These are phyloP conservation scores for Drosophila equinoxialis DNA, from an alignment of 1,140 invertebrate species.

Conservation along the genomic window DNA sequence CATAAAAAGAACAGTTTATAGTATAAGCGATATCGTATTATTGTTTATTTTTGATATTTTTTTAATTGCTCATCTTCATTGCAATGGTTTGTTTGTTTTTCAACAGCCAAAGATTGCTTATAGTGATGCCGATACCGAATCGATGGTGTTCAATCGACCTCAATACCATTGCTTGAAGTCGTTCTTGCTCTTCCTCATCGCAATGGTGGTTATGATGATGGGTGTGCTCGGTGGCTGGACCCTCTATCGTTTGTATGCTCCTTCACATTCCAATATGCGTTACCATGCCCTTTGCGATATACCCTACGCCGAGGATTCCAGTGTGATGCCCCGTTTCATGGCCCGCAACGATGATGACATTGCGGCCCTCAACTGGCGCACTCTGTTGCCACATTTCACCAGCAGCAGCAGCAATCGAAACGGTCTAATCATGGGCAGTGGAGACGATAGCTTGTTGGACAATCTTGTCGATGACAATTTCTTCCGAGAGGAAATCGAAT, in stretches of 20 bases:
- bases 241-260: constrained; percentile 90
- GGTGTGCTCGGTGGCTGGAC: constrained; percentile 90
- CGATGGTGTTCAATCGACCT: constrained; percentile 84
- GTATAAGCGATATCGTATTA: too few relatives aligned
- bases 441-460: constrained; percentile 4
- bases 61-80: not conserved
- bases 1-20: too few relatives aligned
- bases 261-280: constrained; percentile 85
- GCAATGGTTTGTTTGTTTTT: not conserved
- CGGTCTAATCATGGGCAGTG: not conserved
- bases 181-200: constrained; percentile 88
- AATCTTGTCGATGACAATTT: constrained; percentile 82
- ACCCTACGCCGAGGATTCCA: constrained; percentile 84
- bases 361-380: constrained; percentile 66
- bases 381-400: constrained; percentile 59
- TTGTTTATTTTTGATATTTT: constrained; percentile 8
- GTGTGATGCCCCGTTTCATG: constrained; percentile 73
- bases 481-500: constrained; percentile 91
- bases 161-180: constrained; percentile 85
- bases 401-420: constrained; percentile 8
- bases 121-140: constrained; percentile 80
- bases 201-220: constrained; percentile 88
- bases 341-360: constrained; percentile 67
- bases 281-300: constrained; percentile 88
- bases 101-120: constrained; percentile 58